Percentiles rank a stretch among this genome's conserved stretches.
Conservation (phyloP, 2,888 invertebrate species). For the Volucella inanis region DNA sequence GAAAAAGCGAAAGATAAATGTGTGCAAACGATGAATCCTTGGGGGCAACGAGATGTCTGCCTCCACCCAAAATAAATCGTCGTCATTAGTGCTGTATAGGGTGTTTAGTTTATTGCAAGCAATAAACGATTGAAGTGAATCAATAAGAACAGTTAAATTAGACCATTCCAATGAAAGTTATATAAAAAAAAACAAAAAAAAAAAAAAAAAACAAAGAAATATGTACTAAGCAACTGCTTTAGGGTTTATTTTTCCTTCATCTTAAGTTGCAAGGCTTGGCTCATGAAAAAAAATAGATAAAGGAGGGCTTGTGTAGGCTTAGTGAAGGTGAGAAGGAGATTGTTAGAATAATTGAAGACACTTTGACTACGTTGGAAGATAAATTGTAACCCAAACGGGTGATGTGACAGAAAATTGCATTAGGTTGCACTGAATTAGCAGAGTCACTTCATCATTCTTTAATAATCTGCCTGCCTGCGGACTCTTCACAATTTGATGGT, state of each 20-base stretch:
- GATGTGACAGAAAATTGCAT: too few relatives aligned
- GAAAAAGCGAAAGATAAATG: neutral
- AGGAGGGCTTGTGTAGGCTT: slow-evolving; percentile 30
- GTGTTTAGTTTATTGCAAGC: slow-evolving; percentile 35
- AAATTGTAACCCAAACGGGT: too few relatives aligned
- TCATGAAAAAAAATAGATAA: slow-evolving; percentile 33
- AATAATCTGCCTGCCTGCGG: too few relatives aligned
- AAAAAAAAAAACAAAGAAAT: slow-evolving; percentile 71
- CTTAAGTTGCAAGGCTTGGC: slow-evolving; percentile 54
- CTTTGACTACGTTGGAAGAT: too few relatives aligned
- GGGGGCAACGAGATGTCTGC: neutral
- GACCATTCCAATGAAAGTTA: slow-evolving; percentile 78
- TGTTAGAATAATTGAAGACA: neutral
- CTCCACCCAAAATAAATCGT: neutral
- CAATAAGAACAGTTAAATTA: slow-evolving; percentile 69
- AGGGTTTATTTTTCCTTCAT: slow-evolving; percentile 77
- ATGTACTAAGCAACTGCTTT: slow-evolving; percentile 78
- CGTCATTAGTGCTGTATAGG: slow-evolving; percentile 9
- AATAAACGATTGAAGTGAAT: slow-evolving; percentile 51
- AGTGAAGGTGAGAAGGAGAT: neutral
- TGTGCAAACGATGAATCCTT: slow-evolving; percentile 13
- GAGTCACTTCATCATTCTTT: too few relatives aligned
- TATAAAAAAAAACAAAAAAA: slow-evolving; percentile 75
- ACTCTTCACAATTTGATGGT: too few relatives aligned
- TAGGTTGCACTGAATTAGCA: too few relatives aligned